A percentile compares a stretch with the other conserved stretches of the same genome.
Evolutionary conservation across 2,113 vertebrate genomes (phyloP).

Genomic region (Xiphophorus couchianus): DNA sequence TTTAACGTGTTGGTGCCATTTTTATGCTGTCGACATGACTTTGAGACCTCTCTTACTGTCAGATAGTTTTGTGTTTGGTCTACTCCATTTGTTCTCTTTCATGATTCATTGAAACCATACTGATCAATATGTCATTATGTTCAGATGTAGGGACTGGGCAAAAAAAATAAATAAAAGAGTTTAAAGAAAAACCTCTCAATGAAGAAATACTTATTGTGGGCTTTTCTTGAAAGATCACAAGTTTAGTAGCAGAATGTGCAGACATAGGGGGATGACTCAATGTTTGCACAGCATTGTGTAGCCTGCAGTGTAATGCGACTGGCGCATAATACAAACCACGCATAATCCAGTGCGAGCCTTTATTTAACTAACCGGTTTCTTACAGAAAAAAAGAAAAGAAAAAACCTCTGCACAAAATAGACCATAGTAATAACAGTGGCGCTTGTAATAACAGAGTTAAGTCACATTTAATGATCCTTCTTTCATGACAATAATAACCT

Average conservation of each 20-base stretch:
- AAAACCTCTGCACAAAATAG: slow-evolving; percentile 2
- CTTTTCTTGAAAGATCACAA: too few relatives aligned
- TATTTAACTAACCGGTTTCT: slow-evolving; percentile 5
- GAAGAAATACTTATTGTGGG: too few relatives aligned
- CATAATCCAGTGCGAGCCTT: not conserved
- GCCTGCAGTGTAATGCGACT: not conserved
- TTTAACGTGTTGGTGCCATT: not conserved
- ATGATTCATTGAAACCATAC: not conserved
- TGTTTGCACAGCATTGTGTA: not conserved
- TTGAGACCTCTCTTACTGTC: not conserved
- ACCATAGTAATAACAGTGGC: slow-evolving; percentile 43
- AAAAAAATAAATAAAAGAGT: too few relatives aligned
- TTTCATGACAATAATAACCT: slow-evolving; percentile 19
- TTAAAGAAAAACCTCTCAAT: too few relatives aligned
- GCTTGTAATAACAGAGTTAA: slow-evolving; percentile 36
- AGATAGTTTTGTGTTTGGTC: not conserved
- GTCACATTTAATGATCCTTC: slow-evolving; percentile 33
- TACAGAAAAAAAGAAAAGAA: not conserved
- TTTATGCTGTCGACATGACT: not conserved
- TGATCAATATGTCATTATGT: too few relatives aligned
- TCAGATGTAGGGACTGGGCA: too few relatives aligned
- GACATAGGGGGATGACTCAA: not conserved
- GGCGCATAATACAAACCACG: not conserved
- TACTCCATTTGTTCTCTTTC: not conserved
- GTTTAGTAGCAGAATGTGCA: not conserved